A percentile compares a stretch with the other conserved stretches of the same genome.
These are phyloP conservation scores for Neoitamus cyanurus DNA, from an alignment of 2,888 invertebrate species.

Conservation along the genomic window DNA sequence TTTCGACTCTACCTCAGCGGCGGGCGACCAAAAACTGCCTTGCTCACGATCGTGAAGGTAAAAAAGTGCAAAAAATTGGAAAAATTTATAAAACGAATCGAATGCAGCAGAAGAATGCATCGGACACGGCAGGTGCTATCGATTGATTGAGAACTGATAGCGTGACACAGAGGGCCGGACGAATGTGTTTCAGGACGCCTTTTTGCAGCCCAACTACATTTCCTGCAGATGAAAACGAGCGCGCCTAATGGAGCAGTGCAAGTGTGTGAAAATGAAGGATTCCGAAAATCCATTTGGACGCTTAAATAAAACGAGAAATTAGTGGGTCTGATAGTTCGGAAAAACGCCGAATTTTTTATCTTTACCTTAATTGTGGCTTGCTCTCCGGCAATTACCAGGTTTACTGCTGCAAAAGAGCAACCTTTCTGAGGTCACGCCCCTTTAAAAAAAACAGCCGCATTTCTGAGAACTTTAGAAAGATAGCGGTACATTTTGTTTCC, in stretches of 20 bases:
- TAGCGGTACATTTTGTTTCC: no score
- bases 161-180: slow-evolving; percentile 6
- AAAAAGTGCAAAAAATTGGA: neutral
- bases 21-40: neutral
- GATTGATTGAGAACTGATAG: slow-evolving; percentile 44
- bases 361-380: neutral
- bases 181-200: neutral
- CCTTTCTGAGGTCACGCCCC: neutral
- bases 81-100: slow-evolving; percentile 23
- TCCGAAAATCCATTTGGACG: neutral
- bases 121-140: slow-evolving; percentile 41
- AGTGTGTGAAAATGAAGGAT: neutral
- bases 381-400: neutral
- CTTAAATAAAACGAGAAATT: neutral
- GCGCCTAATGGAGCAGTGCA: neutral
- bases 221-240: slow-evolving; percentile 10
- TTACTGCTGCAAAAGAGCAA: neutral
- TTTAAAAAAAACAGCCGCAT: neutral
- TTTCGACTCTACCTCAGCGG: no score
- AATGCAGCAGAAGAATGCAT: neutral
- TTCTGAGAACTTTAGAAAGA: neutral
- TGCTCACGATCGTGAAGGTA: neutral
- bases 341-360: neutral
- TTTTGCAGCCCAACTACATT: neutral
- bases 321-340: neutral